Base-by-base conservation (phyloP, 2,113 vertebrate genomes). In the Natator depressus region DNA sequence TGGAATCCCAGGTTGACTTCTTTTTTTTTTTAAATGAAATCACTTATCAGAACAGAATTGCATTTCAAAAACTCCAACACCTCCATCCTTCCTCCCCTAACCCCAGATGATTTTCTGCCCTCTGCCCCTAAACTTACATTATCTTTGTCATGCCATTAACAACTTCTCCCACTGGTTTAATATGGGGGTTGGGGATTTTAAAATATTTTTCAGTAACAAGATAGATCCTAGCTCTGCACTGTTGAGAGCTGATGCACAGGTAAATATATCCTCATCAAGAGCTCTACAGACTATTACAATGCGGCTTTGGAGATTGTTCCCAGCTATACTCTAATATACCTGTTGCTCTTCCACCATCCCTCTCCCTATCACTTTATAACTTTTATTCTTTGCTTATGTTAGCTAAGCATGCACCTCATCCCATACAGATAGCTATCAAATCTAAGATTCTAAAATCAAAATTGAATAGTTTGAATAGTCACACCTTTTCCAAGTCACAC, bases 381-480 rank as follows among this genome's bases (percentile, higher is more conserved):
- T 84, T 81, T 88, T 94, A 38, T 50, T 89, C 85, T 78, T 14
- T 38, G 53, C 78, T 93, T 82, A 92, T 29, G 76, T 6, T 93
- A 94, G 80, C 38, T 38, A 87, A 95, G 87, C 35, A 3, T 75
- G 65, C 38, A 85, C 2, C 0, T 29, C 69, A 87, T 42, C 80
- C 96, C 85, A 87, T 87, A 87, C 57, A 62, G 89, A 89, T 17
- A 84, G 25, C 59, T 49, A 85, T 0, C 83, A 76, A 85, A 89
- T 95, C 91, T 89, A 80, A 87, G 25, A 84, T 81, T 19, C 81
- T 31, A 85, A 89, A 54, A 90, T 91, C 88, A 92, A 91, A 95
- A 82, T 4, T 1, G 0, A 38, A 46, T 2, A 29, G 5, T 47
- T 96, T 50, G 51, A n/a, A n/a, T n/a, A 65, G 57, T 17, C 46